Percentiles rank a stretch among this genome's conserved stretches.
phyloP scores from a whole-genome alignment of 2,888 invertebrate genomes.

The Geophilus truncorum region DNA sequence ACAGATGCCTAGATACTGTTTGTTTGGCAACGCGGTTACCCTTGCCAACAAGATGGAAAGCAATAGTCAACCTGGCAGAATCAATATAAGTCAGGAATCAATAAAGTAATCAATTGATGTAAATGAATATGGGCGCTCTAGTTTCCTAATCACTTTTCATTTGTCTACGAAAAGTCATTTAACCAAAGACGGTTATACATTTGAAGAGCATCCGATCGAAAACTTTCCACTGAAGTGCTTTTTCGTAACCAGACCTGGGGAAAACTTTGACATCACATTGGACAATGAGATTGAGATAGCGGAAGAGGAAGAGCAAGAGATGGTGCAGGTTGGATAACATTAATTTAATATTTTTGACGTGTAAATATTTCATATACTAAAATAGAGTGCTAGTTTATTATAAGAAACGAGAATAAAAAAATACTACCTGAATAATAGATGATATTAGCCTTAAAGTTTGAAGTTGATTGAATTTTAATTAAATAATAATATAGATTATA shows the following conservation, averaged over 20 bases:
- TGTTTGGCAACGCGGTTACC: conserved; percentile 39
- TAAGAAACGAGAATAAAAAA: too few relatives aligned
- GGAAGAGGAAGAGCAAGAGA: too few relatives aligned
- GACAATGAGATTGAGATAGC: neutral
- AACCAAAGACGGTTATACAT: neutral
- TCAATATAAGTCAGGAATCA: conserved; percentile 39
- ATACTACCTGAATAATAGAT: too few relatives aligned
- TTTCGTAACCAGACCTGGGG: neutral
- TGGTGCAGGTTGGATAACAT: too few relatives aligned
- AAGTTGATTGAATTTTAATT: too few relatives aligned
- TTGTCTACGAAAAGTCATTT: neutral
- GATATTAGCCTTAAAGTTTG: too few relatives aligned
- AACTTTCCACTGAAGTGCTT: conserved; percentile 31
- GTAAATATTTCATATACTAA: too few relatives aligned
- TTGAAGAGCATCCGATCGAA: conserved; percentile 27
- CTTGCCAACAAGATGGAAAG: conserved; percentile 39
- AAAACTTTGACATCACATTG: neutral
- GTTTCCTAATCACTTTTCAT: neutral
- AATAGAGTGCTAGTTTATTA: too few relatives aligned
- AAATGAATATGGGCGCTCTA: neutral
- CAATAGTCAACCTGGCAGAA: conserved; percentile 36
- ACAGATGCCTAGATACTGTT: conserved; percentile 39
- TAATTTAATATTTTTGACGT: too few relatives aligned
- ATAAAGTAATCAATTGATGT: conserved; percentile 34
- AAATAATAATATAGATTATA: too few relatives aligned